phyloP scores from a whole-genome alignment of 2,888 invertebrate genomes.

The Cordylochernes scorpioides region DNA sequence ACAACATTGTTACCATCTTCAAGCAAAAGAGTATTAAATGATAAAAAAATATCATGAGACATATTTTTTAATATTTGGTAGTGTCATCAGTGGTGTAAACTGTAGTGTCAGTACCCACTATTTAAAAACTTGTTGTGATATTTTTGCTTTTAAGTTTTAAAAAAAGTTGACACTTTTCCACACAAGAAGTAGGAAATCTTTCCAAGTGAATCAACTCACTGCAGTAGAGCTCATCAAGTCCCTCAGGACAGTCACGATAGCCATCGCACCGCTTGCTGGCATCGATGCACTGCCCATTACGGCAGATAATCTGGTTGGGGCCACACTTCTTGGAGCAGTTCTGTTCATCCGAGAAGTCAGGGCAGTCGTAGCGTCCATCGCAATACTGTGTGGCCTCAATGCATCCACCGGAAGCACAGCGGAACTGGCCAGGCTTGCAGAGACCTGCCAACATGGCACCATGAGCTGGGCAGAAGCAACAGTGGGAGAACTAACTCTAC shows the following conservation, averaged over 20 bases:
- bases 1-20: too few relatives aligned
- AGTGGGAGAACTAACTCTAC: too few relatives aligned
- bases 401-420: slow-evolving; percentile 14
- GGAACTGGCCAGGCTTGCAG: slow-evolving; percentile 9
- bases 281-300: slow-evolving; percentile 14
- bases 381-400: slow-evolving; percentile 11
- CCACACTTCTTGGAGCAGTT: slow-evolving; percentile 8
- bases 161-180: neutral
- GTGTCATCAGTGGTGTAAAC: too few relatives aligned
- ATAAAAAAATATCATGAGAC: too few relatives aligned
- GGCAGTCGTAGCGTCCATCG: slow-evolving; percentile 14
- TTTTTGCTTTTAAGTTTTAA: too few relatives aligned
- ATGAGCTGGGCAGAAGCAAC: neutral
- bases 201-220: slow-evolving; percentile 1
- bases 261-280: slow-evolving; percentile 11
- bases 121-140: too few relatives aligned
- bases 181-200: neutral
- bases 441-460: neutral
- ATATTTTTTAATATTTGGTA: too few relatives aligned
- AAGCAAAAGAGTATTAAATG: too few relatives aligned
- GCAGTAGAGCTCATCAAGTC: slow-evolving; percentile 14
- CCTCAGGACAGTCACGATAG: slow-evolving; percentile 14
- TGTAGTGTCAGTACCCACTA: too few relatives aligned
- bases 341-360: slow-evolving; percentile 14
- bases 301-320: slow-evolving; percentile 11